These are phyloP conservation scores for Scaptomyza reducta DNA, from an alignment of 2,888 invertebrate species.

Conservation along the genomic window DNA sequence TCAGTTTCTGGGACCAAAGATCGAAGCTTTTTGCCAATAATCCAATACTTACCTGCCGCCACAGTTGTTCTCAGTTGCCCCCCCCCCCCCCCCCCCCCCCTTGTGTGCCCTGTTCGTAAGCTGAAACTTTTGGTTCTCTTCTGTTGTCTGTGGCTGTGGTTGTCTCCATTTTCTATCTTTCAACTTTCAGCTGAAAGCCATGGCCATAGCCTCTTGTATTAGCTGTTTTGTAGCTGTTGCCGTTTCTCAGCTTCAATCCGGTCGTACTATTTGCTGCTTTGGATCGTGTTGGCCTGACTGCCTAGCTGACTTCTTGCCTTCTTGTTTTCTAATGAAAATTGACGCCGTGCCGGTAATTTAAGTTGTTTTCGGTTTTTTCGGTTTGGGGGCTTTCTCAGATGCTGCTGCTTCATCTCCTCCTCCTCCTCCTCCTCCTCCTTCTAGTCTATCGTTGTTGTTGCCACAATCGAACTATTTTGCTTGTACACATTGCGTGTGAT, in stretches of 20 bases:
- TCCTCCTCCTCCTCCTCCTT: neutral
- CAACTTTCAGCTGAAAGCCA: conserved; percentile 36
- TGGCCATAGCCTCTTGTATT: conserved; percentile 32
- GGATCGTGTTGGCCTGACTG: conserved; percentile 40
- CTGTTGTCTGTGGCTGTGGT: conserved; percentile 7
- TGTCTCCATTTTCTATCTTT: conserved; percentile 47
- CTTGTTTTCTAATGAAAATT: conserved; percentile 77
- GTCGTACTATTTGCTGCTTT: conserved; percentile 52
- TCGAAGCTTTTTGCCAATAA: conserved; percentile 56
- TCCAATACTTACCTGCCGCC: conserved; percentile 40
- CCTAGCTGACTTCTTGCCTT: conserved; percentile 22
- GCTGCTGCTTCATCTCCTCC: neutral
- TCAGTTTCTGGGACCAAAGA: conserved; percentile 10
- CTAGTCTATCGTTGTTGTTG: conserved; percentile 18
- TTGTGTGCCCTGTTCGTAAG: conserved; percentile 40
- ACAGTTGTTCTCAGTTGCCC: conserved; percentile 12
- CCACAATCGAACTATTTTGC: conserved; percentile 57
- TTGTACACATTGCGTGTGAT: conserved; percentile 60
- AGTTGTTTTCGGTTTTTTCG: conserved; percentile 69
- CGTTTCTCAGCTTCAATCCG: conserved; percentile 59
- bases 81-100: neutral
- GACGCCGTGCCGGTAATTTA: conserved; percentile 78
- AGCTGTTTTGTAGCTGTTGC: conserved; percentile 18
- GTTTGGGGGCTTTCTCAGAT: conserved; percentile 33
- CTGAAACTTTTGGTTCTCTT: conserved; percentile 48